Conservation (phyloP, 2,888 invertebrate genomes). For the Heteromurus nitidus region DNA sequence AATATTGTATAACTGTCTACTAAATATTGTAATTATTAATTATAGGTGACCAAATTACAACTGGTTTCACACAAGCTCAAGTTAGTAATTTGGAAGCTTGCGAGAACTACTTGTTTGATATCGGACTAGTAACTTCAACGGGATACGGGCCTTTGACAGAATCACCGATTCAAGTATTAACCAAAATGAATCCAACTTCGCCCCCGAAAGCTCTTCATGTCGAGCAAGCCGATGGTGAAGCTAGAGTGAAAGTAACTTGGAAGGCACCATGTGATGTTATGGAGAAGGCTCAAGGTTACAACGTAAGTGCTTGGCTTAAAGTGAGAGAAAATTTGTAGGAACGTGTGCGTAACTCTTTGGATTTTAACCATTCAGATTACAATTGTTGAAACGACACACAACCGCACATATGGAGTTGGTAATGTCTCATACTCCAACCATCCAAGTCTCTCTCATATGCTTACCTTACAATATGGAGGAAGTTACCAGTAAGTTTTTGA, state of each 20-base stretch:
- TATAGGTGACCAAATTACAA: constrained; percentile 24
- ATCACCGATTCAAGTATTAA: constrained; percentile 78
- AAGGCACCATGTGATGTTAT: constrained; percentile 82
- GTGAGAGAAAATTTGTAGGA: constrained; percentile 52
- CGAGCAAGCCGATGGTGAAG: constrained; percentile 72
- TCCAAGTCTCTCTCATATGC: constrained; percentile 75
- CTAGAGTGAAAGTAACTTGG: constrained; percentile 82
- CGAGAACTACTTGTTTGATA: constrained; percentile 83
- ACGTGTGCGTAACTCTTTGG: not conserved
- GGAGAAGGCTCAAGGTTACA: constrained; percentile 78
- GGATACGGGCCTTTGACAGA: constrained; percentile 79
- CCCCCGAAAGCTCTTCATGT: constrained; percentile 83
- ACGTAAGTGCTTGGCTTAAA: constrained; percentile 76
- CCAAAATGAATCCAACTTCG: constrained; percentile 80
- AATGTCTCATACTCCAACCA: constrained; percentile 78
- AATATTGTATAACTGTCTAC: too few relatives aligned
- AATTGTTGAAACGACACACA: constrained; percentile 77
- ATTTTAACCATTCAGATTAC: constrained; percentile 76
- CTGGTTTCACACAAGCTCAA: constrained; percentile 75
- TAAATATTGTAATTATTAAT: too few relatives aligned
- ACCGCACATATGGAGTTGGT: constrained; percentile 75
- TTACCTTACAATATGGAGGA: constrained; percentile 77
- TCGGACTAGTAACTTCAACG: constrained; percentile 82
- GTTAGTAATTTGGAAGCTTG: constrained; percentile 83
- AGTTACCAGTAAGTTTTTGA: constrained; percentile 63